Percentiles rank a stretch among this genome's conserved stretches.
Conservation (phyloP, 2,797 vertebrate genomes). For the Vipera ursinii region DNA sequence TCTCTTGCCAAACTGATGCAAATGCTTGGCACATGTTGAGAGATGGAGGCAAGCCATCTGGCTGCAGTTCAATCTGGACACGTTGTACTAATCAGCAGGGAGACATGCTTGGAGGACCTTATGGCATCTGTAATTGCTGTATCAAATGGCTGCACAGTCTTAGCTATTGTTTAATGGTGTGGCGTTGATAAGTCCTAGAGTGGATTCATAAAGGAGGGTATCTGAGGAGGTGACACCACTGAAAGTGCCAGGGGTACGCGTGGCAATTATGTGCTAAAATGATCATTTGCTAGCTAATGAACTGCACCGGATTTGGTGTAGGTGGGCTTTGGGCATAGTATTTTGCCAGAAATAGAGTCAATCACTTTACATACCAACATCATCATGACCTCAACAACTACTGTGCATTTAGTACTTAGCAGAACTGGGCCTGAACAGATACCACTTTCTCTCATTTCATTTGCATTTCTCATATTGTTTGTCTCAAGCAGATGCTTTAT, state of each 20-base stretch:
- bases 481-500: background rate
- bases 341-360: background rate
- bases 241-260: background rate
- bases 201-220: background rate
- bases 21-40: conserved; percentile 52
- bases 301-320: background rate
- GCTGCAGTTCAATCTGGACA: conserved; percentile 61
- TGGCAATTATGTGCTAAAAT: background rate
- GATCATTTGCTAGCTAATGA: background rate
- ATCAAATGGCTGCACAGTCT: conserved; percentile 30
- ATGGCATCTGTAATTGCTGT: conserved; percentile 44
- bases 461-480: background rate
- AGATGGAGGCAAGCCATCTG: conserved; percentile 64
- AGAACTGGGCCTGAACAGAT: background rate
- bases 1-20: conserved; percentile 56
- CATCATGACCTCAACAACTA: background rate
- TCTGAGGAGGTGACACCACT: background rate
- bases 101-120: conserved; percentile 41
- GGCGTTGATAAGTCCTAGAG: background rate
- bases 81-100: conserved; percentile 45
- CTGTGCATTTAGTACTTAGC: background rate
- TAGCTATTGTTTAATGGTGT: background rate
- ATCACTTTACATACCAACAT: background rate
- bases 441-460: background rate
- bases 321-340: background rate